Base-by-base conservation (phyloP, 2,888 invertebrate species). In the Polyploca ridens region DNA sequence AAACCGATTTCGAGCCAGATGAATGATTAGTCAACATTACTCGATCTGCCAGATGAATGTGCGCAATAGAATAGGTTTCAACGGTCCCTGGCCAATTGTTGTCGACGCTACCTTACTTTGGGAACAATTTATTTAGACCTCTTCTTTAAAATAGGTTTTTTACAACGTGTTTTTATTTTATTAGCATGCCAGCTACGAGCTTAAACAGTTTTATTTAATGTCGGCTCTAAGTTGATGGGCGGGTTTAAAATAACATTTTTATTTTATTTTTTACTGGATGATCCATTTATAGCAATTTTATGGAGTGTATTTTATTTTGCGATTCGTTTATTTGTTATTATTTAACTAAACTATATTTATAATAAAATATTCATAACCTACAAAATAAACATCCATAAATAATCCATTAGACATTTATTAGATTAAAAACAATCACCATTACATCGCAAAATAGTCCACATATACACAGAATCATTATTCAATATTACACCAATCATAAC, bases 41-140 rank as follows among this genome's bases (percentile, higher is more conserved):
- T 67, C 62, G 66, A 64, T 13, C 58, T 58, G 60, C 49, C 64
- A 70, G 72, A 70, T 67, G 70, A 71, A 75, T 71, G 69, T 66
- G 58, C 65, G 62, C 70, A 69, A 72, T 73, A 65, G 68, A 68
- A 68, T 64, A 64, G 60, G 67, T 63, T 65, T 38, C 63, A 14
- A 60, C 66, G 44, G 62, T 61, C 61, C 41, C 41, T 6, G 13
- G 61, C 61, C 38, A 41, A 41, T 60, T 41, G 60, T 60, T 41
- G 41, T 13, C 61, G 13, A 13, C 61, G 38, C 41, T 19, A n/a
- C 8, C 60, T 33, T 16, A 61, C 61, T 27, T 38, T 19, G 19
- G 27, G 11, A 61, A 41, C 1, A 61, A 44, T 13, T 19, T 60
- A 33, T 60, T 41, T 44, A 41, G 44, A 27, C 3, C 41, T 60